Percentiles rank a stretch among this genome's conserved stretches.
These are phyloP conservation scores for Agrotis puta DNA, from an alignment of 2,888 invertebrate species.

Conservation along the genomic window DNA sequence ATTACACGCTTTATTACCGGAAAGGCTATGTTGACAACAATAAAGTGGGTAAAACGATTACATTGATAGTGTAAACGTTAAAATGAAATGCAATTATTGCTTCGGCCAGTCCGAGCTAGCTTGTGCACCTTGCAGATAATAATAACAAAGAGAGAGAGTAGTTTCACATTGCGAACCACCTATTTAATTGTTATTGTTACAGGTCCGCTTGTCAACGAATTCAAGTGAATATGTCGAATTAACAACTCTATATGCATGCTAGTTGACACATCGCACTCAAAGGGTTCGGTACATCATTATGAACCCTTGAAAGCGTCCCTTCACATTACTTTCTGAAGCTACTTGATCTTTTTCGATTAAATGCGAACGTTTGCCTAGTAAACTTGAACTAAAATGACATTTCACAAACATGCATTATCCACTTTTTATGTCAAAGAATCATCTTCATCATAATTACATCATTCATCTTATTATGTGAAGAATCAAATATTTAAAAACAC, in stretches of 20 bases:
- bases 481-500: too few relatives aligned
- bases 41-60: constrained; percentile 26
- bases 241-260: constrained; percentile 63
- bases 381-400: neutral
- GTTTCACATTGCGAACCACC: constrained; percentile 13
- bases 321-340: constrained; percentile 61
- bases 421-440: constrained; percentile 5
- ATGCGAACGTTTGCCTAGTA: constrained; percentile 17
- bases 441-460: too few relatives aligned
- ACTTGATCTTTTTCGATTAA: constrained; percentile 53
- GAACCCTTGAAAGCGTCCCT: constrained; percentile 57
- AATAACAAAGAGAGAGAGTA: constrained; percentile 44
- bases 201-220: neutral
- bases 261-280: constrained; percentile 53
- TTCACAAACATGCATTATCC: neutral
- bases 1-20: constrained; percentile 24
- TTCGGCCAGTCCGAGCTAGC: constrained; percentile 25
- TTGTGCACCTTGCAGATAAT: constrained; percentile 49
- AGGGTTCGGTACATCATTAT: constrained; percentile 74
- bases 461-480: too few relatives aligned
- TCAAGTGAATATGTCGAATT: constrained; percentile 6
- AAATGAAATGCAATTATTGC: constrained; percentile 42
- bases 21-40: constrained; percentile 41
- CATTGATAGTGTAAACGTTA: constrained; percentile 27
- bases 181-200: constrained; percentile 27